These are phyloP conservation scores for Homalodisca vitripennis DNA, from an alignment of 1,140 invertebrate species.

Conservation along the genomic window DNA sequence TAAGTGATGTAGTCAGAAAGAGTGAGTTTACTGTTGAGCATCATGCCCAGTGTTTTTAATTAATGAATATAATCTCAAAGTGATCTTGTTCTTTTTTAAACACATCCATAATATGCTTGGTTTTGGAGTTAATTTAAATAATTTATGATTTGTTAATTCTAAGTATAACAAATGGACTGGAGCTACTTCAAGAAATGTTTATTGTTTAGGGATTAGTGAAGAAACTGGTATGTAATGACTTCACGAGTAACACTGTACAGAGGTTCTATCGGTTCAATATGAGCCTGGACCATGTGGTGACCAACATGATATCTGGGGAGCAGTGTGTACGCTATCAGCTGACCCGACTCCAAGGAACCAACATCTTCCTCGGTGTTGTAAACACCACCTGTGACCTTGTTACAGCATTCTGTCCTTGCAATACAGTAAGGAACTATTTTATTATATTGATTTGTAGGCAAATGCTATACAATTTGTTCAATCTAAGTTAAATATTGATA, in stretches of 20 bases:
- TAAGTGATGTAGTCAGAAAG: too few relatives aligned
- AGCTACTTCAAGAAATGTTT: constrained; percentile 18
- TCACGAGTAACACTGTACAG: constrained; percentile 72
- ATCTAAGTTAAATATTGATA: too few relatives aligned
- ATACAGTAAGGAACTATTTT: constrained; percentile 64
- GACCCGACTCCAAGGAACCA: constrained; percentile 75
- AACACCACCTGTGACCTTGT: constrained; percentile 79
- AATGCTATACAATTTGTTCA: too few relatives aligned
- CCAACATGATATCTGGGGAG: constrained; percentile 84
- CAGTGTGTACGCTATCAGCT: constrained; percentile 89
- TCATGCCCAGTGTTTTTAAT: too few relatives aligned
- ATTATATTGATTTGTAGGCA: too few relatives aligned
- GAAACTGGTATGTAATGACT: constrained; percentile 79
- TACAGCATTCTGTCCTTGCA: constrained; percentile 89
- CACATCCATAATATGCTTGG: too few relatives aligned
- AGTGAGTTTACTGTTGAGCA: too few relatives aligned
- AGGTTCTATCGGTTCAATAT: constrained; percentile 77
- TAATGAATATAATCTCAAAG: too few relatives aligned
- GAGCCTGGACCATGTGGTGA: constrained; percentile 69
- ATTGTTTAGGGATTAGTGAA: constrained; percentile 62
- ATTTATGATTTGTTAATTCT: too few relatives aligned
- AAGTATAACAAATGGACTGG: too few relatives aligned
- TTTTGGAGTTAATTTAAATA: too few relatives aligned
- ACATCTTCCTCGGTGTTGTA: constrained; percentile 84
- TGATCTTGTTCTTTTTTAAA: too few relatives aligned